A percentile compares a stretch with the other conserved stretches of the same genome.
Conservation (phyloP, 2,888 invertebrate species). For the Spatulosminthurus flaviceps region DNA sequence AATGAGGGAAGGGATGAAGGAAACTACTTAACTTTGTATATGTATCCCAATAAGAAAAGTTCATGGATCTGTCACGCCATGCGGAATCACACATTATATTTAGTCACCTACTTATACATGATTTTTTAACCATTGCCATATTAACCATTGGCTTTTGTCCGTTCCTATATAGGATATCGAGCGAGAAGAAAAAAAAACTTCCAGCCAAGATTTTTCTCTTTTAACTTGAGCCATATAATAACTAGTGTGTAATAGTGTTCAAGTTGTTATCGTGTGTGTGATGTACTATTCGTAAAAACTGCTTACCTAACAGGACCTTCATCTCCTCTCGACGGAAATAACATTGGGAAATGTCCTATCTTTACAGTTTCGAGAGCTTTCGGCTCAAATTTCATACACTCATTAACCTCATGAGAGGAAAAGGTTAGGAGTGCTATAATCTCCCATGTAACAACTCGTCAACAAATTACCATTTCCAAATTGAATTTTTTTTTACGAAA, state of each 20-base stretch:
- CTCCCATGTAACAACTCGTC: background rate
- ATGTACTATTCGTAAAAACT: background rate
- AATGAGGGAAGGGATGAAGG: background rate
- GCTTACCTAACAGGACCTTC: background rate
- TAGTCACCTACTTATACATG: background rate
- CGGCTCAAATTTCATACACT: constrained; percentile 4
- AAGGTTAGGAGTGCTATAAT: background rate
- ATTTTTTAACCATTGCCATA: too few species aligned
- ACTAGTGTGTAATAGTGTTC: too few species aligned
- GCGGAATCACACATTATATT: background rate
- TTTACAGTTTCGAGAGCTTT: background rate
- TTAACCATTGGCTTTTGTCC: too few species aligned
- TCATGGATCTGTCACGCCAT: constrained; percentile 41
- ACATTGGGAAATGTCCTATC: background rate
- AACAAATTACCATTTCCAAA: background rate
- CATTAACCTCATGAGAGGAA: background rate
- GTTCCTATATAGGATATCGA: too few species aligned
- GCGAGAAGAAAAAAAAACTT: too few species aligned
- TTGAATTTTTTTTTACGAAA: background rate
- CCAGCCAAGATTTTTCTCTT: too few species aligned
- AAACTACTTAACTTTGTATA: constrained; percentile 2
- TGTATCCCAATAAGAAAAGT: constrained; percentile 1
- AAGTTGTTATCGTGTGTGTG: background rate
- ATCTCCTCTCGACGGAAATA: background rate
- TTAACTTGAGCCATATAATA: too few species aligned